Percentiles rank a stretch among this genome's conserved stretches.
Evolutionary conservation across 2,797 vertebrate genomes (phyloP).

Genomic region (Anguilla marmorata): DNA sequence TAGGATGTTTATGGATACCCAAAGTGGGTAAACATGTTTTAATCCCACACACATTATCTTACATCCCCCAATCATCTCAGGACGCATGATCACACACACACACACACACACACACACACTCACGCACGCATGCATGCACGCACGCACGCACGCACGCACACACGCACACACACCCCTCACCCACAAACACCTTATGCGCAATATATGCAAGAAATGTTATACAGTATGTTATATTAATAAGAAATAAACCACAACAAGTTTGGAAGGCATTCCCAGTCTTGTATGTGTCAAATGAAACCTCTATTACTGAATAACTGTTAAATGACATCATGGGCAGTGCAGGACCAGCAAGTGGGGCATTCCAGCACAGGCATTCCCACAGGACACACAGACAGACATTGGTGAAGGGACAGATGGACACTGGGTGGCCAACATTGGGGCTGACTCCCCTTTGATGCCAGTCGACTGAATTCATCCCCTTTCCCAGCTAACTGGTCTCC

Average conservation of each 20-base stretch:
- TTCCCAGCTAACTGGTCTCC: not conserved
- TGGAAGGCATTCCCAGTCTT: not conserved
- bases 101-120: no score
- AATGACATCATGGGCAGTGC: not conserved
- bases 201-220: not conserved
- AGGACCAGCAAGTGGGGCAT: not conserved
- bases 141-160: not conserved
- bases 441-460: not conserved
- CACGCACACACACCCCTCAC: not conserved
- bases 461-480: not conserved
- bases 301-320: not conserved
- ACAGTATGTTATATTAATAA: not conserved
- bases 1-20: not conserved
- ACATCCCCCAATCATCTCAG: not conserved
- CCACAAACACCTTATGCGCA: not conserved
- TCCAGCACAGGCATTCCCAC: not conserved
- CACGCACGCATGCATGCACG: not conserved
- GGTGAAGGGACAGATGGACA: not conserved
- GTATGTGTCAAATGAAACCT: not conserved
- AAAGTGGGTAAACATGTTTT: not conserved
- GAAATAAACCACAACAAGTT: conserved; percentile 6
- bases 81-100: no score
- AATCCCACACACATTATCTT: no score
- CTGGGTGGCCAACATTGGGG: not conserved
- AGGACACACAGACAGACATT: conserved; percentile 2